Evolutionary conservation across 2,797 vertebrate genomes (phyloP).

Genomic region (Enteromius unitaeniatus): DNA sequence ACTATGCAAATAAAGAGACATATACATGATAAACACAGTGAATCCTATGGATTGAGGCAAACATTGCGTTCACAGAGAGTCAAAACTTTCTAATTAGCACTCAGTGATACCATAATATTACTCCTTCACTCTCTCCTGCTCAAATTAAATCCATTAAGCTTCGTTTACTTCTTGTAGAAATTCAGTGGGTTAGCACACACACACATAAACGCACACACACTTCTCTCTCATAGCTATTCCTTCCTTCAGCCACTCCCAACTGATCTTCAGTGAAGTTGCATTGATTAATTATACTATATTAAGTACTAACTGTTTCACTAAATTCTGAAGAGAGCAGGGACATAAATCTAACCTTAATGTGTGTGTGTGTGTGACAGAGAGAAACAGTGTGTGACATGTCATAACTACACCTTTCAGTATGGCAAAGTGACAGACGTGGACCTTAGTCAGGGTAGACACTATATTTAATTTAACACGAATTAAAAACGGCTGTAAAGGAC

Average conservation of each 20-base stretch:
- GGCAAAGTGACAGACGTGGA: slow-evolving; percentile 28
- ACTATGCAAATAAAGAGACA: slow-evolving; percentile 16
- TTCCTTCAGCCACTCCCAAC: slow-evolving; percentile 43
- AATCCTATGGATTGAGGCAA: slow-evolving; percentile 9
- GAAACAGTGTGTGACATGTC: slow-evolving; percentile 21
- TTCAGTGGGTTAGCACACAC: slow-evolving; percentile 7
- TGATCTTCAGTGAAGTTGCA: slow-evolving; percentile 56
- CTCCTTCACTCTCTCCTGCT: background rate
- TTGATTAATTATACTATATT: slow-evolving; percentile 73
- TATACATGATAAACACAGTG: slow-evolving; percentile 16
- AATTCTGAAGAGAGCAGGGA: slow-evolving; percentile 63
- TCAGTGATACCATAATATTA: slow-evolving; percentile 13
- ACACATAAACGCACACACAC: background rate
- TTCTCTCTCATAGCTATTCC: slow-evolving; percentile 52
- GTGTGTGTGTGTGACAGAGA: background rate
- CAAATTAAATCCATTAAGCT: slow-evolving; percentile 22
- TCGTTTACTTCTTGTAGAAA: slow-evolving; percentile 7
- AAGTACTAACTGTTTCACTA: slow-evolving; percentile 64
- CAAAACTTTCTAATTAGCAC: slow-evolving; percentile 29
- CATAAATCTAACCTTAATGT: slow-evolving; percentile 60
- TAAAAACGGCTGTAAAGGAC: background rate
- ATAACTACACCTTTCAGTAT: slow-evolving; percentile 16
- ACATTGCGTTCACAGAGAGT: background rate
- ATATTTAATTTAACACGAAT: slow-evolving; percentile 20
- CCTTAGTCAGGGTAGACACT: slow-evolving; percentile 20